Conservation (phyloP, 1,140 invertebrate species). For the Cydia pomonella region DNA sequence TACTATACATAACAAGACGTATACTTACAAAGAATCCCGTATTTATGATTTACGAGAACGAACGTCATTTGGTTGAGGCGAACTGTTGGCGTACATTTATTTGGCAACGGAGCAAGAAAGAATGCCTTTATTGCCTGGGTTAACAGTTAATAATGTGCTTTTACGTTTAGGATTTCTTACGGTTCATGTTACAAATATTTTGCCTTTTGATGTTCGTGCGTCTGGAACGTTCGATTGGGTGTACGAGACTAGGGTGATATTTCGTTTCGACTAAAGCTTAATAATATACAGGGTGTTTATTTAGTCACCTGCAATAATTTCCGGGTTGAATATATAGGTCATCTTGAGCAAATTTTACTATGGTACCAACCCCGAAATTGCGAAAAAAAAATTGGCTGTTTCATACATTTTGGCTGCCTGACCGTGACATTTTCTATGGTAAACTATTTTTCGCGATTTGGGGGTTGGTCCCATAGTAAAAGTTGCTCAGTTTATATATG, state of each 20-base stretch:
- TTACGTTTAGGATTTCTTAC: slow-evolving; percentile 31
- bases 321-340: too few species aligned
- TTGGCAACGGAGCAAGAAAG: slow-evolving; percentile 41
- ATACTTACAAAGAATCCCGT: slow-evolving; percentile 31
- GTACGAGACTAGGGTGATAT: background rate
- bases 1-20: slow-evolving; percentile 41
- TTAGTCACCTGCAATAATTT: too few species aligned
- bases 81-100: slow-evolving; percentile 42
- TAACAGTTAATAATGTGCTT: slow-evolving; percentile 31
- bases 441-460: too few species aligned
- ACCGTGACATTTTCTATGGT: too few species aligned
- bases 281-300: too few species aligned
- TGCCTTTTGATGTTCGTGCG: slow-evolving; percentile 14
- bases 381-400: too few species aligned
- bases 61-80: slow-evolving; percentile 44
- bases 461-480: too few species aligned
- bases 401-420: too few species aligned
- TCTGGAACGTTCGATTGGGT: background rate
- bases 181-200: slow-evolving; percentile 30
- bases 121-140: slow-evolving; percentile 29
- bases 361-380: too few species aligned
- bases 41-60: slow-evolving; percentile 53
- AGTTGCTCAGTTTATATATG: too few species aligned
- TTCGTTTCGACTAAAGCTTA: background rate
- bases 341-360: too few species aligned